A percentile compares a stretch with the other conserved stretches of the same genome.
Conservation (phyloP, 1,140 invertebrate genomes). For the Platorchestia sp. region DNA sequence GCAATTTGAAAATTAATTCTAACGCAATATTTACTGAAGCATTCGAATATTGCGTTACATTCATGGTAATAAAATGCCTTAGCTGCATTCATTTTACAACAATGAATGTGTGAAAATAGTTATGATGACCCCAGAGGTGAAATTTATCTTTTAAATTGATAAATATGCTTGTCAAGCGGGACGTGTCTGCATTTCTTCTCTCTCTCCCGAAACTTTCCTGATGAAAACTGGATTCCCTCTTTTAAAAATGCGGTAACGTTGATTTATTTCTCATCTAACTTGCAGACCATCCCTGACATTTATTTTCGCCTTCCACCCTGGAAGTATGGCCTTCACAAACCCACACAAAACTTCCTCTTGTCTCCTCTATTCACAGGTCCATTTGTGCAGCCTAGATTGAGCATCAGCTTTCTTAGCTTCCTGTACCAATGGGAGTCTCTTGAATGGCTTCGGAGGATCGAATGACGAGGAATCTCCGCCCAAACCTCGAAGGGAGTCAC, state of each 20-base stretch:
- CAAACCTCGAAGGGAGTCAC: constrained; percentile 1
- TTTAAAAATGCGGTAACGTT: neutral
- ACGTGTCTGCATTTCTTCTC: neutral
- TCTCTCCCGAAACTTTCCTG: neutral
- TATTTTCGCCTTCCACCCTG: neutral
- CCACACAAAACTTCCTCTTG: constrained; percentile 1
- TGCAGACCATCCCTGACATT: neutral
- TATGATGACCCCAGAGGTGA: too few species aligned
- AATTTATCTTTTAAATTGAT: too few species aligned
- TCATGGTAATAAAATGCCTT: too few species aligned
- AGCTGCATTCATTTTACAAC: too few species aligned
- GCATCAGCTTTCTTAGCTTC: constrained; percentile 42
- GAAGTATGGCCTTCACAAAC: neutral
- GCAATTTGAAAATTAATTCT: too few species aligned
- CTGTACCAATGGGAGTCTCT: constrained; percentile 19
- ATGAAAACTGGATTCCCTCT: neutral
- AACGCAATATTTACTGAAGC: too few species aligned
- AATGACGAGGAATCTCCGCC: neutral
- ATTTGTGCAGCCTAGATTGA: neutral
- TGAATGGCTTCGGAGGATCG: constrained; percentile 8
- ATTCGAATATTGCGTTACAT: too few species aligned
- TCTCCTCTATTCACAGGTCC: neutral
- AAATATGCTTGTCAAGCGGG: too few species aligned
- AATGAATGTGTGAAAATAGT: too few species aligned
- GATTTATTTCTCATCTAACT: neutral